Evolutionary conservation across 2,797 vertebrate species (phyloP), one percentile per base, ranked within the genome.

Genomic region (Chelon labrosus): DNA sequence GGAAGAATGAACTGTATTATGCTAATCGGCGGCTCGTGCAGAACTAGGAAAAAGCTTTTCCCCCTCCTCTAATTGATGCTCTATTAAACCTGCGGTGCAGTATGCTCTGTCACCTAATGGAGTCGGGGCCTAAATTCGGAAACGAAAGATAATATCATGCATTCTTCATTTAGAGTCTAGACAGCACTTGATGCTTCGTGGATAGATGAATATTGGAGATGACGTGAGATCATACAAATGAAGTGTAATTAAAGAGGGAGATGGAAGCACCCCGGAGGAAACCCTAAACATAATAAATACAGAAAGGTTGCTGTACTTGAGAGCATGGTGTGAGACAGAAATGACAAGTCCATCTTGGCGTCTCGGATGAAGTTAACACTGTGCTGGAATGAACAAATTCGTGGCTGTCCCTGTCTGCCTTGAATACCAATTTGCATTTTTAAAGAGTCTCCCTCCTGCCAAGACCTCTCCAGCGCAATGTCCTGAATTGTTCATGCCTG

Each of bases 401-500:
- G 67, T 86, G 68, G 84, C 88, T 87, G 85, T 89, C 86, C 66
- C 75, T 88, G 87, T 93, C 89, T 93, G 92, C 91, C 88, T 93
- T 91, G 91, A 92, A 93, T 93, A 91, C 88, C 85, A 92, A 93
- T 94, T 94, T 92, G 91, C 93, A 94, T 94, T 94, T 94, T 93
- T 93, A 93, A 93, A 93, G 86, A 91, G 78, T 85, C 85, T 88
- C 74, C 79, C 75, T 52, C 60, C 87, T 93, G 91, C 90, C 92
- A 93, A 88, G 86, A 88, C 85, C 87, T 93, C 89, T 91, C 77
- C 78, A 89, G 85, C 62, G 86, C 83, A 84, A 81, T 87, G 86
- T 89, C 89, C 82, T 91, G 89, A 89, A 91, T 93, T 92, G 91
- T 92, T 93, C 90, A 88, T 90, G 90, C 89, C 91, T 93, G 90